Evolutionary conservation across 2,113 vertebrate genomes (phyloP).

Genomic region (Formicarius rufipectus): DNA sequence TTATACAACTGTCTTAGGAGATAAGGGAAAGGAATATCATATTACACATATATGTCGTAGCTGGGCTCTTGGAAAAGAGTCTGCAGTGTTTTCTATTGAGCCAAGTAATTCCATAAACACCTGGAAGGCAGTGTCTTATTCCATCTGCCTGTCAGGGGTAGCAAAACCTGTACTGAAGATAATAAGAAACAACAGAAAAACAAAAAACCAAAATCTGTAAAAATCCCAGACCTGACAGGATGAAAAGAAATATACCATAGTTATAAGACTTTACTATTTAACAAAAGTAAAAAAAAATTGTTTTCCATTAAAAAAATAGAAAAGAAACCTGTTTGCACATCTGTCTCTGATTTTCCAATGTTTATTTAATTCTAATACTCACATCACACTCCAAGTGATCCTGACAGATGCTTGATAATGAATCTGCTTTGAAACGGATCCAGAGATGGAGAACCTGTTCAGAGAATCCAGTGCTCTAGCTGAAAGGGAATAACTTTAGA

Average conservation of each 20-base stretch:
- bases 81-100: neutral
- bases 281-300: conserved; percentile 5
- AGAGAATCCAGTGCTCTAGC: neutral
- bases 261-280: neutral
- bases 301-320: neutral
- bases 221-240: neutral
- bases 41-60: neutral
- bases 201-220: neutral
- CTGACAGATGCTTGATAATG: conserved; percentile 55
- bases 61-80: neutral
- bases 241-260: neutral
- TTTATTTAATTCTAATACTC: conserved; percentile 36
- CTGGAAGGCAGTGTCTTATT: neutral
- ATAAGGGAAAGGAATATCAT: neutral
- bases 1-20: neutral
- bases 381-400: conserved; percentile 32
- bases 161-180: neutral
- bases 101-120: neutral
- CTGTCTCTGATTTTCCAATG: conserved; percentile 41
- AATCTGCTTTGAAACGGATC: conserved; percentile 62
- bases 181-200: neutral
- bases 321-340: neutral
- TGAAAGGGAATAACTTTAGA: neutral
- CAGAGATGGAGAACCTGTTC: conserved; percentile 28
- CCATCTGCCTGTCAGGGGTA: neutral